Evolutionary conservation across 2,888 invertebrate species (phyloP).

Genomic region (Tipula vernalis): DNA sequence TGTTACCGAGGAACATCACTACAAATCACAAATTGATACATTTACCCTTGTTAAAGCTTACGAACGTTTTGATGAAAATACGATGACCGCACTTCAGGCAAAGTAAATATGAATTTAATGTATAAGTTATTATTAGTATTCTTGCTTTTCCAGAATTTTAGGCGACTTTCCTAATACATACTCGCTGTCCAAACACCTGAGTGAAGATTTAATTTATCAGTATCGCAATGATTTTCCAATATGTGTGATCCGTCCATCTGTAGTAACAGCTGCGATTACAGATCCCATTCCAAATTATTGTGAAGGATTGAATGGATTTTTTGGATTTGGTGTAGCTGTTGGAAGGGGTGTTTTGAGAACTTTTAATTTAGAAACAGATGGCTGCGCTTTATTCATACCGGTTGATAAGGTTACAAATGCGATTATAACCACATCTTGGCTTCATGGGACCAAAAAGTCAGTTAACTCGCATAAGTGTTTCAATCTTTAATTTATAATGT

Average conservation of each 20-base stretch:
- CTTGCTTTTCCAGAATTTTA: background rate
- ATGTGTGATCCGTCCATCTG: background rate
- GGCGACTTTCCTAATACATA: background rate
- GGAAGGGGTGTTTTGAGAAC: background rate
- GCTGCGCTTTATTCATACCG: background rate
- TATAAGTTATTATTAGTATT: background rate
- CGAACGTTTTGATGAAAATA: background rate
- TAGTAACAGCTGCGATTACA: background rate
- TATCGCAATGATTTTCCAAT: background rate
- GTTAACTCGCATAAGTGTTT: background rate
- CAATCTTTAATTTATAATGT: background rate
- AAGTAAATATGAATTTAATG: background rate
- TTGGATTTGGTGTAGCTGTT: background rate
- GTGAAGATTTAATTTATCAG: background rate
- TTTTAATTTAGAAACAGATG: background rate
- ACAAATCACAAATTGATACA: background rate
- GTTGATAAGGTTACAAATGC: background rate
- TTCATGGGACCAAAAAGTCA: background rate
- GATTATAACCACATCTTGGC: background rate
- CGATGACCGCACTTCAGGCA: background rate
- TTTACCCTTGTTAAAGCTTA: background rate
- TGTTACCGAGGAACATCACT: background rate
- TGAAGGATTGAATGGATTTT: background rate
- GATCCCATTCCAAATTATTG: background rate
- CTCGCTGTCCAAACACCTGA: background rate